Base-by-base conservation (phyloP, 2,888 invertebrate genomes). In the Gasteruption jaculator region DNA sequence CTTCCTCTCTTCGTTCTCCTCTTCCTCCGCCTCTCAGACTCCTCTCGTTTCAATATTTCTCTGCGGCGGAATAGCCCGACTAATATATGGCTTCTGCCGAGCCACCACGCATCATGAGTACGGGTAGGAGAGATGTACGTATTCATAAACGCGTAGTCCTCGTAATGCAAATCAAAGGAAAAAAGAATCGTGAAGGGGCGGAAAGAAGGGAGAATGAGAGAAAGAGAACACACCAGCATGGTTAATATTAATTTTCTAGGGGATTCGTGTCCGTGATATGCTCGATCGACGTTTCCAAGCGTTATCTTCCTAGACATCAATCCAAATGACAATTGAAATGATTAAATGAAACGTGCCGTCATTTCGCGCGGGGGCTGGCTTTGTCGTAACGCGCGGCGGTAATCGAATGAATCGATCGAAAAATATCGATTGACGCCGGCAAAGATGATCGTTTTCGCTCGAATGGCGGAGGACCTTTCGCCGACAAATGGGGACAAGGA, bases 21-120 rank as follows among this genome's bases (percentile, higher is more conserved):
- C 39, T 29, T 19, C 25, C 40, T 22, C 46, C 41, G 36, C 34
- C 47, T 37, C 32, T 19, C 42, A 46, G 42, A 40, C 29, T 55
- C 50, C 58, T 56, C 57, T 56, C 57, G 56, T 60, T 62, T 63
- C 61, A 60, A 66, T 66, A 67, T 63, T 65, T 64, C 63, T 61
- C 63, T 53, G 56, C 51, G 53, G 50, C 61, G 59, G n/a, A 62
- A 63, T 61, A 58, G 58, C 56, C 56, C 55, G 56, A 55, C 59
- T 63, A 62, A 65, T 63, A 63, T 64, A 65, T 61, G 59, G 59
- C 61, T 63, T 63, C 63, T 56, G 54, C 56, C 58, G 56, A 54
- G 56, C 56, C 52, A 51, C 36, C 53, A 46, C 37, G 47, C 46
- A 32, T 19, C 48, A 39, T 47, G 50, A 43, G 45, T 43, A 41